These are phyloP conservation scores for Drosophila leonis DNA, from an alignment of 2,888 invertebrate genomes.

Conservation along the genomic window DNA sequence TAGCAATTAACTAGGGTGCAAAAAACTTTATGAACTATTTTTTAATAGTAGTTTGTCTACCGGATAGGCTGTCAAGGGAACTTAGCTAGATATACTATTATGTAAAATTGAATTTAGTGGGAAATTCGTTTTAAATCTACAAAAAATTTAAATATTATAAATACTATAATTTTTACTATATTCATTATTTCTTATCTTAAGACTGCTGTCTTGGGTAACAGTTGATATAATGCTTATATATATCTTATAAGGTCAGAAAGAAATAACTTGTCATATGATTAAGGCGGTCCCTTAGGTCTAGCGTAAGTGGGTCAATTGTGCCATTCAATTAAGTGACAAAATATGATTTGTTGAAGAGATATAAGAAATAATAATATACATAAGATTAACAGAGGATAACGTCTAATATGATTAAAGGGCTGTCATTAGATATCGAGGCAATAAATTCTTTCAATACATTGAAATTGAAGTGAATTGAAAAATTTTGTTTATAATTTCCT, in stretches of 20 bases:
- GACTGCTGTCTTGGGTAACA: background rate
- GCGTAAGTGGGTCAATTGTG: too few relatives aligned
- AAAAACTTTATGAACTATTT: constrained; percentile 55
- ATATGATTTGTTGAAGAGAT: background rate
- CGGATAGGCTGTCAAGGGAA: background rate
- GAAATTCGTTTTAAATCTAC: background rate
- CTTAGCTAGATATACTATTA: background rate
- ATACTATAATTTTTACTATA: background rate
- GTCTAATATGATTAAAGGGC: background rate
- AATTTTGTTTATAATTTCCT: too few relatives aligned
- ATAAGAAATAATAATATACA: background rate
- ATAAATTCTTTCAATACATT: background rate
- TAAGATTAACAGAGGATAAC: background rate
- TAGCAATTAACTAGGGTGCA: constrained; percentile 63
- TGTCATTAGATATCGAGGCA: background rate
- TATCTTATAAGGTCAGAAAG: background rate
- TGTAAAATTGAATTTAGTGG: background rate
- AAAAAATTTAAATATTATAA: background rate
- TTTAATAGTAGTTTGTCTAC: background rate
- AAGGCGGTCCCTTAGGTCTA: background rate
- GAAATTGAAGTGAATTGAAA: background rate
- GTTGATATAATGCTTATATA: background rate
- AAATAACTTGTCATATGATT: background rate
- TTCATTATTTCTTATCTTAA: background rate
- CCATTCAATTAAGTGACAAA: background rate